Conservation (phyloP, 1,140 invertebrate genomes). For the Microplitis mediator region DNA sequence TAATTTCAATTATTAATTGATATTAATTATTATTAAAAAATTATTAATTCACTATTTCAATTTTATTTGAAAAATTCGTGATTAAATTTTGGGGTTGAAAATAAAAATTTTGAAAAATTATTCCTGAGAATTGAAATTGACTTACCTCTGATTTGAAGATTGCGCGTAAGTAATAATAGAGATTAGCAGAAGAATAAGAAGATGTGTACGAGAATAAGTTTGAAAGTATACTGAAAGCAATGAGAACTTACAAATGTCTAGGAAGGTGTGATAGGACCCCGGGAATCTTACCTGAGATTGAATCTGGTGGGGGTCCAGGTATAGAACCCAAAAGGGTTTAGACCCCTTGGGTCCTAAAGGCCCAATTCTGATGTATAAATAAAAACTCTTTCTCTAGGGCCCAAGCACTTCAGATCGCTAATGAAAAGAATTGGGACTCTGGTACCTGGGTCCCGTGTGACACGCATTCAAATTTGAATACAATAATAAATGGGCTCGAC, state of each 20-base stretch:
- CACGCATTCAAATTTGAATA: too few relatives aligned
- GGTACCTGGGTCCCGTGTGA: too few relatives aligned
- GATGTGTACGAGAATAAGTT: slow-evolving; percentile 3
- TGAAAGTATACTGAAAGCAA: slow-evolving; percentile 20
- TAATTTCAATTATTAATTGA: too few relatives aligned
- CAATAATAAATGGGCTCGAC: too few relatives aligned
- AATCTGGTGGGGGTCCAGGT: slow-evolving; percentile 53
- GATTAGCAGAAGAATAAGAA: neutral
- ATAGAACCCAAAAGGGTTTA: slow-evolving; percentile 48
- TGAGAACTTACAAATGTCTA: slow-evolving; percentile 39
- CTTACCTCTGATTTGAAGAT: neutral
- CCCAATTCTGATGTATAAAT: neutral
- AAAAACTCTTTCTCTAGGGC: too few relatives aligned
- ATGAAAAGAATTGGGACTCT: neutral
- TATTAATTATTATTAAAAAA: too few relatives aligned
- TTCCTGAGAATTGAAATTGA: neutral
- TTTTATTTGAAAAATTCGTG: too few relatives aligned
- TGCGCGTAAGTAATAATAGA: neutral
- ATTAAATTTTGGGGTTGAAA: too few relatives aligned
- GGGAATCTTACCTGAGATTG: slow-evolving; percentile 59
- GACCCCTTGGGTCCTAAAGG: slow-evolving; percentile 3
- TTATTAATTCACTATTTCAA: too few relatives aligned
- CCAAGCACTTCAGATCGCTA: neutral
- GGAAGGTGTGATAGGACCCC: slow-evolving; percentile 54
- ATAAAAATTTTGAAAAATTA: too few relatives aligned